phyloP scores from a whole-genome alignment of 2,113 vertebrate genomes.

The Hemiprocne comata region DNA sequence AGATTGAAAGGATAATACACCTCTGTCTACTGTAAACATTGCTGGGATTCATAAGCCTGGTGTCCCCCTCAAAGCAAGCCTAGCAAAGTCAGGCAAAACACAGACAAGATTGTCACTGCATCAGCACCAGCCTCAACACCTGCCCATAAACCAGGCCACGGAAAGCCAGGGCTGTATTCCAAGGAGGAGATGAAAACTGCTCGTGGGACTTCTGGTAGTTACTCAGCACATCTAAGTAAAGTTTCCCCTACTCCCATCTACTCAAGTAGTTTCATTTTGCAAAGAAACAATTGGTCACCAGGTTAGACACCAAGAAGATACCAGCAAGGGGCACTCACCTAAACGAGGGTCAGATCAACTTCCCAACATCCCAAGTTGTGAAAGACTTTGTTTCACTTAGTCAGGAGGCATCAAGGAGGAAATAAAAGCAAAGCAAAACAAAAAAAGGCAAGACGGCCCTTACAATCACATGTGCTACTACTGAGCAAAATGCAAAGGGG shows the following conservation, averaged over 20 bases:
- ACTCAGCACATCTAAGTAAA: not conserved
- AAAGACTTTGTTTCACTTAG: not conserved
- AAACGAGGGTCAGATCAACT: not conserved
- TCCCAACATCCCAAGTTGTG: not conserved
- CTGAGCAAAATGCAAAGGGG: accelerated
- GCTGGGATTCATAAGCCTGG: not conserved
- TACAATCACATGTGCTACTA: accelerated
- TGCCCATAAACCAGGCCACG: not conserved
- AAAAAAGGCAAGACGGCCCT: not conserved
- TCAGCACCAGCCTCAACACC: accelerated
- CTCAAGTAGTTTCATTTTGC: not conserved
- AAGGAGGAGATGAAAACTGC: not conserved
- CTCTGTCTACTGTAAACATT: not conserved
- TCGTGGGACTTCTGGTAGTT: not conserved
- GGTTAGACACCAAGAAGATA: not conserved
- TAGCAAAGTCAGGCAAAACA: not conserved
- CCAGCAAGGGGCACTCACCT: not conserved
- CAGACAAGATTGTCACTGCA: not conserved
- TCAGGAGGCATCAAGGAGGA: not conserved
- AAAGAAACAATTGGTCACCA: not conserved
- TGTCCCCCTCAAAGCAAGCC: not conserved
- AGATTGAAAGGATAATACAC: not conserved
- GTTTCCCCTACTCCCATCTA: not conserved
- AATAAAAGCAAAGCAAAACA: not conserved
- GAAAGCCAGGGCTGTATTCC: not conserved